These are phyloP conservation scores for Tachyglossus aculeatus DNA, from an alignment of 2,797 vertebrate species.

Conservation along the genomic window DNA sequence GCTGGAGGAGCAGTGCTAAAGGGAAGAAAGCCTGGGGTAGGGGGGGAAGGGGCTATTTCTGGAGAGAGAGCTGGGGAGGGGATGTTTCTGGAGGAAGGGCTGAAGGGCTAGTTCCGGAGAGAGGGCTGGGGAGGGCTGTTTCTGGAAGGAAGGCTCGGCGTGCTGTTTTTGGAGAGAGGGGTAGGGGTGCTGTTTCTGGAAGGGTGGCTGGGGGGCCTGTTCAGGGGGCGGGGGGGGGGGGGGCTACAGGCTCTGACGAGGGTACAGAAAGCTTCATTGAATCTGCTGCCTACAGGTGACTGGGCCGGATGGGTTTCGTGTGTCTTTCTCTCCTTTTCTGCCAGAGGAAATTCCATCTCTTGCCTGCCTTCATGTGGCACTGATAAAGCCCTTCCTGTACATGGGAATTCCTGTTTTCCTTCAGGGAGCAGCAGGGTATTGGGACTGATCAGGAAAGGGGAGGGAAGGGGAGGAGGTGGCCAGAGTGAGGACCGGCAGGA, in stretches of 20 bases:
- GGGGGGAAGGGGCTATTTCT: no score
- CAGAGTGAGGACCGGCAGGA: slow-evolving; percentile 71
- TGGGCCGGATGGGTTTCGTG: slow-evolving; percentile 79
- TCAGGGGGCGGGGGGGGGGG: no score
- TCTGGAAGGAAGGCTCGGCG: no score
- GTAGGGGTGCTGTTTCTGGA: background rate
- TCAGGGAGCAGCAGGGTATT: slow-evolving; percentile 83
- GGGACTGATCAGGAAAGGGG: slow-evolving; percentile 88
- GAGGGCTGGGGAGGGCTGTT: no score
- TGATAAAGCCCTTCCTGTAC: slow-evolving; percentile 99
- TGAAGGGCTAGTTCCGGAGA: no score
- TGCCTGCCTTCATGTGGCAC: slow-evolving; percentile 94
- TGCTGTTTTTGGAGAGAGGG: no score
- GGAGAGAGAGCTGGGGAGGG: background rate
- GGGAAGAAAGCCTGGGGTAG: no score
- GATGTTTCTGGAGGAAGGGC: background rate
- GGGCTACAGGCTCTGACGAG: no score
- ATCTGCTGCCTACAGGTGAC: slow-evolving; percentile 83
- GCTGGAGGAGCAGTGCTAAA: no score
- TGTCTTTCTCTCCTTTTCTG: slow-evolving; percentile 80
- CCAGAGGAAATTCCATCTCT: slow-evolving; percentile 97
- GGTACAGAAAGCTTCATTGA: slow-evolving; percentile 38
- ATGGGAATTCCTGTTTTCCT: slow-evolving; percentile 96
- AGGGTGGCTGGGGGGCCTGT: no score
- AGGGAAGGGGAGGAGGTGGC: slow-evolving; percentile 67